Conservation (phyloP, 2,113 vertebrate genomes). For the Tachycineta bicolor region DNA sequence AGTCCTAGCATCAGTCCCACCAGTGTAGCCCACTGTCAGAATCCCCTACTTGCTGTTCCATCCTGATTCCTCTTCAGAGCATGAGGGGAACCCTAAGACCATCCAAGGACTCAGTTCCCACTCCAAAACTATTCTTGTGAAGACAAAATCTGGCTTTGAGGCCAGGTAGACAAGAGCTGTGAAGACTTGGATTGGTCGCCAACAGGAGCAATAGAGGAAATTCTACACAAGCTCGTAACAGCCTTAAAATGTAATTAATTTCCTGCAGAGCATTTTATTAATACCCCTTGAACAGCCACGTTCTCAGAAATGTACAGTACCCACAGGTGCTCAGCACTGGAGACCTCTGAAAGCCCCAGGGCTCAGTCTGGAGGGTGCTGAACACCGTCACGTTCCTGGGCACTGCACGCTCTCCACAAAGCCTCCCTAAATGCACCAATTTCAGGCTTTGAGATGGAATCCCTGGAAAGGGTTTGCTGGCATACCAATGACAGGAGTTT, state of each 20-base stretch:
- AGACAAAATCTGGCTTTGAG: background rate
- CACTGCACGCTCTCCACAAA: fast-evolving
- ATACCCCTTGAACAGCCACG: background rate
- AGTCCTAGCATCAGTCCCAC: background rate
- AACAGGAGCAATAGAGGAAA: background rate
- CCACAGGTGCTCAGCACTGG: background rate
- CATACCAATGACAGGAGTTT: background rate
- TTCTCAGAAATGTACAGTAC: background rate
- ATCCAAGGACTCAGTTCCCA: background rate
- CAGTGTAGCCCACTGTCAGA: background rate
- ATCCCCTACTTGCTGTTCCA: background rate
- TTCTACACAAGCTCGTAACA: constrained; percentile 1
- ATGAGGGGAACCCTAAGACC: background rate
- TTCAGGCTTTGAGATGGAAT: background rate
- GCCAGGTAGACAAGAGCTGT: background rate
- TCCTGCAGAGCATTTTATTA: background rate
- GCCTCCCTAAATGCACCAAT: background rate
- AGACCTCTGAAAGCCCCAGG: background rate
- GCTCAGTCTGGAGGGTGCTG: background rate
- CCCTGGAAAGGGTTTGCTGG: background rate
- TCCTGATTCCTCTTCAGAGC: background rate
- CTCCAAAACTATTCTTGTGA: background rate
- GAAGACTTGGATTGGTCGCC: background rate
- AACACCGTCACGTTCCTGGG: background rate
- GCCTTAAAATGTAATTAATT: background rate